phyloP scores from a whole-genome alignment of 2,888 invertebrate genomes.

The Malthinus flaveolus region DNA sequence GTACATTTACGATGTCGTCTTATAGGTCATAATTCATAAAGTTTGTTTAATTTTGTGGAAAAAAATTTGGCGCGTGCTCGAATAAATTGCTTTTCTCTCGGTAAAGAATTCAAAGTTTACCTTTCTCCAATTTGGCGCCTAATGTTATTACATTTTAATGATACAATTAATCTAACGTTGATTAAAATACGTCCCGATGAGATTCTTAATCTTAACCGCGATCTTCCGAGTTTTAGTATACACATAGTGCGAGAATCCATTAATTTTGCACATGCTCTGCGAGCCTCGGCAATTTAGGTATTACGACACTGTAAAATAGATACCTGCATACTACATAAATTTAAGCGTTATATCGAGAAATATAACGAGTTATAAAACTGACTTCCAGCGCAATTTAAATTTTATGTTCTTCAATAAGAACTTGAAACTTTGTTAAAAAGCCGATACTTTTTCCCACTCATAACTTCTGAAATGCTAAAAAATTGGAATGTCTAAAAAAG shows the following conservation, averaged over 20 bases:
- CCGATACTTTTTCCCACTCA: too few relatives aligned
- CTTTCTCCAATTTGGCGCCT: not conserved
- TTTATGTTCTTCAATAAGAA: not conserved
- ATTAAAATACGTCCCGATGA: constrained; percentile 20
- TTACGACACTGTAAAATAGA: not conserved
- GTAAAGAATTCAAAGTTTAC: too few relatives aligned
- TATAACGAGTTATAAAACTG: constrained; percentile 13
- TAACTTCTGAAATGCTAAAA: too few relatives aligned
- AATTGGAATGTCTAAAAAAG: too few relatives aligned
- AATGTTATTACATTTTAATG: constrained; percentile 8
- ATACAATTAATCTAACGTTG: constrained; percentile 19
- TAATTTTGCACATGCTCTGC: constrained; percentile 20
- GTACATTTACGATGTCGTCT: too few relatives aligned
- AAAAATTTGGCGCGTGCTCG: too few relatives aligned
- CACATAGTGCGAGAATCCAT: constrained; percentile 9
- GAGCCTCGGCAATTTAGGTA: constrained; percentile 8
- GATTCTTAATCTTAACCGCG: constrained; percentile 23
- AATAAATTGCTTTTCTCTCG: too few relatives aligned
- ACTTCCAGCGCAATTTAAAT: constrained; percentile 13
- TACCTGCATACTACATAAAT: not conserved
- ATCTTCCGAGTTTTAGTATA: constrained; percentile 3
- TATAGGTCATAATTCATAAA: too few relatives aligned
- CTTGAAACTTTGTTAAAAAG: not conserved
- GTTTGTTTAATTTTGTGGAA: too few relatives aligned
- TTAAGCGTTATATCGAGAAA: constrained; percentile 4